A percentile compares a stretch with the other conserved stretches of the same genome.
Evolutionary conservation across 2,113 vertebrate genomes (phyloP).

Genomic region (Megalops atlanticus): DNA sequence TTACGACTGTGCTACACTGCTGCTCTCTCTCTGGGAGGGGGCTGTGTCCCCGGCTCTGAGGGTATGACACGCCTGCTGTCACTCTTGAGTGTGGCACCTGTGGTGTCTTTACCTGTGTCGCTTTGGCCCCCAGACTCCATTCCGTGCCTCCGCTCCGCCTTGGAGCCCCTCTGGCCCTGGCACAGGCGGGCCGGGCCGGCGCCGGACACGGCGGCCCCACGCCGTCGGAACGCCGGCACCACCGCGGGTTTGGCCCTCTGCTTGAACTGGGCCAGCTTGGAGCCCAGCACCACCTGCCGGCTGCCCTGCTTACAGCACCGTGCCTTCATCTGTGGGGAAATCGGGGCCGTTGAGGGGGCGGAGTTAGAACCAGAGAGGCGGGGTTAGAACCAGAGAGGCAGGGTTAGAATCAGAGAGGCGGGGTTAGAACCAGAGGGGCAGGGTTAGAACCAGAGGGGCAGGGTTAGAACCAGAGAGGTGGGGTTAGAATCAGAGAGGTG

Average conservation of each 20-base stretch:
- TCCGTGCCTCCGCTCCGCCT: constrained; percentile 29
- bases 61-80: no score
- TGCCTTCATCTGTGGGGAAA: constrained; percentile 70
- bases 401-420: neutral
- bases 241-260: constrained; percentile 77
- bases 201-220: constrained; percentile 55
- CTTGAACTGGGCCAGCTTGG: constrained; percentile 81
- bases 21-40: no score
- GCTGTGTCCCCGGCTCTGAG: no score
- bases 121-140: constrained; percentile 53
- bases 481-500: neutral
- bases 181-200: constrained; percentile 70
- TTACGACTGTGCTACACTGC: no score
- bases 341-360: neutral
- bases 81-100: neutral
- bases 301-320: constrained; percentile 72
- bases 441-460: neutral
- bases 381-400: neutral
- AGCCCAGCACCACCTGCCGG: constrained; percentile 65
- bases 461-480: no score
- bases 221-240: constrained; percentile 67
- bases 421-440: neutral
- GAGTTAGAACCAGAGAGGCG: neutral
- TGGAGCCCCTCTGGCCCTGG: constrained; percentile 58
- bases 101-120: constrained; percentile 38